Base-by-base conservation (phyloP, 2,888 invertebrate genomes). In the Aleiodes leptofemur region DNA sequence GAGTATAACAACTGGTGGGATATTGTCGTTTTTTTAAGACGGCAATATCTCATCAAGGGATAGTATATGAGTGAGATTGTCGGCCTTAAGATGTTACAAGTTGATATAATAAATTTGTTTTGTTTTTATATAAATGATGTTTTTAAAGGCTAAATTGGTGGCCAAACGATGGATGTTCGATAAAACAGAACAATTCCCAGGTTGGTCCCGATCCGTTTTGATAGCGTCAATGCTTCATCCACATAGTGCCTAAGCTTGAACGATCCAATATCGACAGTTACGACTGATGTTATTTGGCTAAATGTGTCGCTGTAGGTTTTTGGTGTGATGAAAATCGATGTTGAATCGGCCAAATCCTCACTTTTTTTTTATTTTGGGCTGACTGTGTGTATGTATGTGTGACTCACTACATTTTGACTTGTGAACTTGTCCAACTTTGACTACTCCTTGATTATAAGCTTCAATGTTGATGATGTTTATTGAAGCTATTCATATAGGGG, bases 1-100 rank as follows among this genome's bases (percentile, higher is more conserved):
- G 86, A 87, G 86, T 88, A 87, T 86, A 88, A 89, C 87, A 88
- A 88, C 87, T 84, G 86, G 83, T 86, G 84, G 85, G 80, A 79
- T 78, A 76, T 74, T 77, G 38, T 78, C 75, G 78, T 68, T 74
- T 79, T 51, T 57, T 71, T 23, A 23, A 50, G 68, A 23, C 72
- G 69, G 57, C 61, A 68, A 16, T 50, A 57, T 69, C 77, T 77
- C 81, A 80, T 78, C 79, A 77, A 79, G 79, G 80, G 81, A 80
- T 78, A 82, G 82, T 77, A 76, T 75, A 78, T 79, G 77, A 82
- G 77, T 82, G 80, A 83, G 79, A 84, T 79, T 77, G 77, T 82
- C 80, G 77, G 81, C 79, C 79, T 78, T 74, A 66, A 72, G 50
- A 48, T 53, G 16, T 68, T 68, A 72, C 72, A 72, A 68, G 72